Base-by-base conservation (phyloP, 2,113 vertebrate genomes). In the Engystomops pustulosus region DNA sequence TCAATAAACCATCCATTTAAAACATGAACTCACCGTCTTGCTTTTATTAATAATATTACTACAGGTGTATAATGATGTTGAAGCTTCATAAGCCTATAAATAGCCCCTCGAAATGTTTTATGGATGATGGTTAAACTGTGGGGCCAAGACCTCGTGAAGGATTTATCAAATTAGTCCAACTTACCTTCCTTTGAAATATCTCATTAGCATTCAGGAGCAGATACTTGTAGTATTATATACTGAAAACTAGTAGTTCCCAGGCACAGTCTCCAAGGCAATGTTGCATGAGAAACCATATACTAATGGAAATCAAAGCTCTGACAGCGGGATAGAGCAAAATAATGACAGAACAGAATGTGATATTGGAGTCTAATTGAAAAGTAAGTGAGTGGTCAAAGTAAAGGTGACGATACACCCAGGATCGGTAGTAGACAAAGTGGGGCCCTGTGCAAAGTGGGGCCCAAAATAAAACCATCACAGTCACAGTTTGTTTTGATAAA, bases 231-330 rank as follows among this genome's bases (percentile, higher is more conserved):
- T 34, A 76, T 18, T 53, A 18, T n/a, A n/a, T 20, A 36, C 30
- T 20, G 47, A 55, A 36, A n/a, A 27, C 41, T 47, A 9, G 18
- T 34, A 32, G 53, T 55, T 74, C 27, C 72, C 72, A 76, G 47
- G 25, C 71, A 74, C 41, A 49, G 71, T 32, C 72, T 76, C 72
- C 72, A 36, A 55, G 17, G 30, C 72, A 53, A 55, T 76, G 47
- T 76, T 55, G 27, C 20, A 47, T 23, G 15, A 49, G 32, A 51
- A 51, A 51, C 25, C 45, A 32, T 30, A n/a, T 4, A 47, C 27
- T 30, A 32, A 27, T 45, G 1, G 38, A 11, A 72, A 71, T 23
- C 4, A 20, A 38, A n/a, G 2, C 38, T 25, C 36, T 23, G 68
- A 12, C 18, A 44, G 9, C 38, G 23, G 34, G n/a, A 7, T 8